Conservation (phyloP, 2,113 vertebrate species). For the Scatophagus argus region DNA sequence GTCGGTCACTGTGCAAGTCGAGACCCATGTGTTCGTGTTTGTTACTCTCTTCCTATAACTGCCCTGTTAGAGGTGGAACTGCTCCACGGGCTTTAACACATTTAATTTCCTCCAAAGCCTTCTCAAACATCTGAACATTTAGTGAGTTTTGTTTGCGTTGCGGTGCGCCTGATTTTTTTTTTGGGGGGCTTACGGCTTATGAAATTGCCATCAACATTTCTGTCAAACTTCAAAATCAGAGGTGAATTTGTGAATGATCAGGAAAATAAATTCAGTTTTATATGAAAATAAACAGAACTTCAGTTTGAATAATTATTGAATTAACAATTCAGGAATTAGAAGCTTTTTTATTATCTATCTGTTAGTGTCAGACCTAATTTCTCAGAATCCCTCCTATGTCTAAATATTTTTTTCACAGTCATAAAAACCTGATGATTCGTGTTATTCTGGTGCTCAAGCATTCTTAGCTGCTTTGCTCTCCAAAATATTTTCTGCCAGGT, state of each 20-base stretch:
- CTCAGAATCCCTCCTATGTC: background rate
- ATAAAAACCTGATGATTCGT: constrained; percentile 26
- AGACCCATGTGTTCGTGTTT: constrained; percentile 76
- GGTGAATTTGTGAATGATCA: background rate
- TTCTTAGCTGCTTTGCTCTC: constrained; percentile 20
- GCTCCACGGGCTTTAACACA: background rate
- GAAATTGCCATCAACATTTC: background rate
- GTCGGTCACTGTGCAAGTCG: constrained; percentile 66
- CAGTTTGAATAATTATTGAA: background rate
- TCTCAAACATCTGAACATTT: background rate
- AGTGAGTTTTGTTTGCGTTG: background rate
- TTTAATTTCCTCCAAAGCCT: constrained; percentile 7
- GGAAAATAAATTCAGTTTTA: background rate
- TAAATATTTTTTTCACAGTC: background rate
- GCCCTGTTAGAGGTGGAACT: background rate
- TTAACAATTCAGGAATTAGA: background rate
- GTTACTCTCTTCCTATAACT: constrained; percentile 28
- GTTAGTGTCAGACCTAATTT: background rate
- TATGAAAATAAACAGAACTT: background rate
- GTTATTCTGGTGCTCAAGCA: constrained; percentile 23
- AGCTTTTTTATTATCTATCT: background rate
- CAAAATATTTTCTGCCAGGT: constrained; percentile 16
- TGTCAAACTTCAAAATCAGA: background rate
- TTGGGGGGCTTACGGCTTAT: background rate
- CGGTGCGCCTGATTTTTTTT: constrained; percentile 41